Percentiles rank a stretch among this genome's conserved stretches.
These are phyloP conservation scores for Sander lucioperca DNA, from an alignment of 2,113 vertebrate species.

Conservation along the genomic window DNA sequence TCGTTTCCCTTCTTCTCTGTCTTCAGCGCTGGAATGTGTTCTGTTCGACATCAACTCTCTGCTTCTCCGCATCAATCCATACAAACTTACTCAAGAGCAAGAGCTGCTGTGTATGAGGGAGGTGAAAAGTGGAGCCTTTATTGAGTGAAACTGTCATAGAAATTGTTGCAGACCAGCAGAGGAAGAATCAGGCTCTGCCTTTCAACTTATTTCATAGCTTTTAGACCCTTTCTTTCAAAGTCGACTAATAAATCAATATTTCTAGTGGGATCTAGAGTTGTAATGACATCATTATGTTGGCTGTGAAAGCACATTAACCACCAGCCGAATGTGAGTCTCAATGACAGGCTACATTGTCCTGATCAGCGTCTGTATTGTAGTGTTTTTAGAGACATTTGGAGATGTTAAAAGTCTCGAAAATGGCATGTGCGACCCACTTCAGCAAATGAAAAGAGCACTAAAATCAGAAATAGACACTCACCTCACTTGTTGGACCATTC, in stretches of 20 bases:
- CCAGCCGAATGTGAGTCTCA: constrained; percentile 32
- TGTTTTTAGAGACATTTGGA: constrained; percentile 53
- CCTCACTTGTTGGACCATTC: constrained; percentile 58
- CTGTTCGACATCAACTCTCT: constrained; percentile 50
- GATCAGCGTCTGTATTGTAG: constrained; percentile 48
- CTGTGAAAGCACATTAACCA: constrained; percentile 59
- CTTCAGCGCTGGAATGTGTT: constrained; percentile 52
- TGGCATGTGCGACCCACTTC: constrained; percentile 62
- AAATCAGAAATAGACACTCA: constrained; percentile 67
- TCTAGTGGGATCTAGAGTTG: constrained; percentile 60
- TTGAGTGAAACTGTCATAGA: constrained; percentile 68
- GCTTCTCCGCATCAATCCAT: constrained; percentile 67
- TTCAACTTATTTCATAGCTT: constrained; percentile 65
- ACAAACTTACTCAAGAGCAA: constrained; percentile 63
- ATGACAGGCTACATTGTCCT: constrained; percentile 41
- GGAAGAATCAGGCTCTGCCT: constrained; percentile 45
- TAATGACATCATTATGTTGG: constrained; percentile 60
- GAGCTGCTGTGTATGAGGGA: constrained; percentile 53
- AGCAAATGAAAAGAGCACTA: constrained; percentile 61
- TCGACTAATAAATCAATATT: constrained; percentile 72
- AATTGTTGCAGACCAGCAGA: constrained; percentile 38
- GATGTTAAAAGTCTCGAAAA: constrained; percentile 67
- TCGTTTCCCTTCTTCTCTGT: constrained; percentile 36
- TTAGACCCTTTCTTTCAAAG: constrained; percentile 64
- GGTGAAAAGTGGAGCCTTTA: constrained; percentile 65